Percentiles rank a stretch among this genome's conserved stretches.
Conservation (phyloP, 2,888 invertebrate genomes). For the Andrena fulva region DNA sequence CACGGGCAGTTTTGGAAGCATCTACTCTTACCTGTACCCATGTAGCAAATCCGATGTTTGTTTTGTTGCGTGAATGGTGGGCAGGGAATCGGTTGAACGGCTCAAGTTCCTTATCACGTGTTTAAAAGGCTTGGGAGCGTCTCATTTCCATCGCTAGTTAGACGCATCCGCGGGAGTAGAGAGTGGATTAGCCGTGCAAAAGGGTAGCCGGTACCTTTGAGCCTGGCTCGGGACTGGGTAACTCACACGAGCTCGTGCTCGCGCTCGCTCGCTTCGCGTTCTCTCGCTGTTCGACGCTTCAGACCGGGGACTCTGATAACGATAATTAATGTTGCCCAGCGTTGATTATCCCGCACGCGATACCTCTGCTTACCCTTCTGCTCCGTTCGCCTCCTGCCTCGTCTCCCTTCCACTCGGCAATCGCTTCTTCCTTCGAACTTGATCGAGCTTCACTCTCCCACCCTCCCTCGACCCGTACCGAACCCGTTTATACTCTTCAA, state of each 20-base stretch:
- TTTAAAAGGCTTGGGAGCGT: conserved; percentile 9
- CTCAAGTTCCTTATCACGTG: background rate
- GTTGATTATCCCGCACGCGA: conserved; percentile 80
- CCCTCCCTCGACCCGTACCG: background rate
- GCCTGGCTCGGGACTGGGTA: conserved; percentile 53
- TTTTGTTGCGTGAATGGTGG: no score
- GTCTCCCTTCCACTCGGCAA: background rate
- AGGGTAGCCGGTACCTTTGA: conserved; percentile 69
- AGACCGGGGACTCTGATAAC: conserved; percentile 78
- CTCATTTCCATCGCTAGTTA: conserved; percentile 20
- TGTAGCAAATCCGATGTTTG: no score
- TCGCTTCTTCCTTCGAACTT: background rate
- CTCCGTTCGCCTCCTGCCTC: conserved; percentile 12
- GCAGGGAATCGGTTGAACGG: no score
- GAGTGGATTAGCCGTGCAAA: conserved; percentile 27
- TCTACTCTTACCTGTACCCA: background rate
- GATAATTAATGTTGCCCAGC: conserved; percentile 80
- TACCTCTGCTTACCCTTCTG: conserved; percentile 52
- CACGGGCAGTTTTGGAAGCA: background rate
- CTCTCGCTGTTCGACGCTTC: conserved; percentile 74
- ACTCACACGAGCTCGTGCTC: conserved; percentile 56
- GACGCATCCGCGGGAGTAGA: conserved; percentile 11
- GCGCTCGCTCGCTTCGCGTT: conserved; percentile 48
- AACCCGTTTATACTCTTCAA: background rate
- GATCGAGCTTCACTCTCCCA: background rate